phyloP scores from a whole-genome alignment of 92 coral and sea anemone species.

The Heliopora coerulea region DNA sequence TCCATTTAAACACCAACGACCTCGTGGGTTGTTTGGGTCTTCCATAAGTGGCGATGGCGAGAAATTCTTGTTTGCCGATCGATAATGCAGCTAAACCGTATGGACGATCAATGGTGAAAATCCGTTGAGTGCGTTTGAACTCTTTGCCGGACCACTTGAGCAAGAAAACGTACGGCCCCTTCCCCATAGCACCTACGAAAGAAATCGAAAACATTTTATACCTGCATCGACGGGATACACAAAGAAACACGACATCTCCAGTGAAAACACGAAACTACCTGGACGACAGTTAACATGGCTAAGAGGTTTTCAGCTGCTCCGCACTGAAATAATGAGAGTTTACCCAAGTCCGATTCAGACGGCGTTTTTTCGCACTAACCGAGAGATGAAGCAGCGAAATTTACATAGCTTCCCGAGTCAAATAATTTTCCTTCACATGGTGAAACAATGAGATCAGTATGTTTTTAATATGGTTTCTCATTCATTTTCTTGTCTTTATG shows the following conservation, averaged over 20 bases:
- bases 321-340: too few species aligned
- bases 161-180: constrained; percentile 68
- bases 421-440: too few species aligned
- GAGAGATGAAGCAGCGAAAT: too few species aligned
- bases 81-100: constrained; percentile 72
- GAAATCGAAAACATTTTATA: neutral
- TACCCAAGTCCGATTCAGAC: too few species aligned
- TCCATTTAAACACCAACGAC: constrained; percentile 82
- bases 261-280: neutral
- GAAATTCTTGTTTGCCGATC: constrained; percentile 59
- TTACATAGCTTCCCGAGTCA: too few species aligned
- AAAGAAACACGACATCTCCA: neutral
- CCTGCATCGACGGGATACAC: neutral
- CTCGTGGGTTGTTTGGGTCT: constrained; percentile 37
- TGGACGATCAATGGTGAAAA: constrained; percentile 70
- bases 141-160: constrained; percentile 86
- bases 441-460: too few species aligned
- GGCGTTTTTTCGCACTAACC: too few species aligned
- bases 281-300: too few species aligned
- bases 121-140: constrained; percentile 56
- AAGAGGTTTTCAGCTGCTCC: too few species aligned
- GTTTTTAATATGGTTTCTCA: too few species aligned
- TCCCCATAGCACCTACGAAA: constrained; percentile 72
- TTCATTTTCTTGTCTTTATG: too few species aligned
- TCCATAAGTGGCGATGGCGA: constrained; percentile 80